phyloP scores from a whole-genome alignment of 2,113 vertebrate genomes.

The Thermophis baileyi region DNA sequence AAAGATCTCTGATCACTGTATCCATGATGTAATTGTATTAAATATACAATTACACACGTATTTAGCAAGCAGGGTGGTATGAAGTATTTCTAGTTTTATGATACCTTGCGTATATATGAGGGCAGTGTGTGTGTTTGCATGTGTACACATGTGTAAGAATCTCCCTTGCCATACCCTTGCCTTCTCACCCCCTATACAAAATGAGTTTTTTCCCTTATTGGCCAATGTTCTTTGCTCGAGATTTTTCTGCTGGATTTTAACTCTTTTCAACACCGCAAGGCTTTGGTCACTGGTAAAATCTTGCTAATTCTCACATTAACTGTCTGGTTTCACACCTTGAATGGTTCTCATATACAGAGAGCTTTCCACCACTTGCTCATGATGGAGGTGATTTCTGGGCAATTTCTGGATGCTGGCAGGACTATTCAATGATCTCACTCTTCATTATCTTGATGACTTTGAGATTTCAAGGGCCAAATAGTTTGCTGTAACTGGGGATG shows the following conservation, averaged over 20 bases:
- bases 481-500: constrained; percentile 31
- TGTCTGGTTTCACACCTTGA: neutral
- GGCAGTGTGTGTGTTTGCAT: neutral
- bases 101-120: neutral
- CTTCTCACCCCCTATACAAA: neutral
- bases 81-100: neutral
- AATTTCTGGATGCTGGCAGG: neutral
- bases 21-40: neutral
- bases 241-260: neutral
- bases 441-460: neutral
- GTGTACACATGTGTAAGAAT: neutral
- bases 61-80: too few relatives aligned
- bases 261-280: neutral
- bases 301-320: neutral
- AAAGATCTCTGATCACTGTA: neutral
- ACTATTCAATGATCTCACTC: neutral
- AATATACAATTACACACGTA: neutral
- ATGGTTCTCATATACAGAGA: neutral
- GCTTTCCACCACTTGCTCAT: neutral
- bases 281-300: neutral
- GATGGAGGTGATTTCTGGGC: neutral
- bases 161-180: neutral
- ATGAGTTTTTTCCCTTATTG: rapidly evolving
- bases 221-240: neutral
- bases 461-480: neutral